These are phyloP conservation scores for Crotalus horridus DNA, from an alignment of 2,113 vertebrate species.

Conservation along the genomic window DNA sequence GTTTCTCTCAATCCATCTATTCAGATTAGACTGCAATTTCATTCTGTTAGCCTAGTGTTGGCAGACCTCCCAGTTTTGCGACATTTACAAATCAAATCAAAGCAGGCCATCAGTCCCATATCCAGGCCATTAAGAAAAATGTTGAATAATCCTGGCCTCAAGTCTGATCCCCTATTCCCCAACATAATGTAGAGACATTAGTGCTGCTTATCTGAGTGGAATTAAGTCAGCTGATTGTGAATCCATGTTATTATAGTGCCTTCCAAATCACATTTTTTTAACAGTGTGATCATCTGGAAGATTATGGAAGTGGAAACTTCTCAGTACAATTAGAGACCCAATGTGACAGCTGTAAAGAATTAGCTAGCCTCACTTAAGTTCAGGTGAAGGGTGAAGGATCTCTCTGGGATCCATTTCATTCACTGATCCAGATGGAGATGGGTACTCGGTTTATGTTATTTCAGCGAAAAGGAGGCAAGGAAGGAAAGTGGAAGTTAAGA, in stretches of 20 bases:
- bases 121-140: neutral
- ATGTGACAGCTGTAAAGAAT: neutral
- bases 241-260: neutral
- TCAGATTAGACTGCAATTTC: neutral
- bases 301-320: neutral
- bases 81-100: neutral
- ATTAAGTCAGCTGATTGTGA: neutral
- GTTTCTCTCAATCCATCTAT: neutral
- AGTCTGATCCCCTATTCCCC: neutral
- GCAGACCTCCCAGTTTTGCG: neutral
- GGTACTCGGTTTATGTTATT: neutral
- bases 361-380: neutral
- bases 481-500: neutral
- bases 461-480: neutral
- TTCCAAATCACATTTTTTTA: neutral
- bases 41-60: neutral
- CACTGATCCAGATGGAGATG: neutral
- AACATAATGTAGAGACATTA: neutral
- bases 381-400: neutral
- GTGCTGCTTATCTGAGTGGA: neutral
- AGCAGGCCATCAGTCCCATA: neutral
- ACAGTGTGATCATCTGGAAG: neutral
- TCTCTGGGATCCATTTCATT: neutral
- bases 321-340: neutral
- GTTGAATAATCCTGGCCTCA: neutral